Percentiles rank a stretch among this genome's conserved stretches.
phyloP scores from a whole-genome alignment of 2,797 vertebrate species.

The Dicrostonyx torquatus region DNA sequence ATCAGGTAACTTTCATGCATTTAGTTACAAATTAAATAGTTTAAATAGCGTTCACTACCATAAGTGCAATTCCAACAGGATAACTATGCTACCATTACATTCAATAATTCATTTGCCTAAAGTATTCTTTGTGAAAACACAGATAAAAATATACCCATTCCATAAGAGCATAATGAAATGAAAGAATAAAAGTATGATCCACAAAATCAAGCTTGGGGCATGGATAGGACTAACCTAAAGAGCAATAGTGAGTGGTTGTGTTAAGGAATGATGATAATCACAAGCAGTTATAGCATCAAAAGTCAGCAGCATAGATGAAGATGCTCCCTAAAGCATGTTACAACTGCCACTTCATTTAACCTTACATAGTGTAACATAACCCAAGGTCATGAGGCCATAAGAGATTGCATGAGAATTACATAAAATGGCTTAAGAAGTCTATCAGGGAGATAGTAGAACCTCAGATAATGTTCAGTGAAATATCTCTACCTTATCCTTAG shows the following conservation, averaged over 20 bases:
- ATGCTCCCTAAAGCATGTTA: background rate
- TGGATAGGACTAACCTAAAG: background rate
- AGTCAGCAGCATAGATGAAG: background rate
- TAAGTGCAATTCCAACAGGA: background rate
- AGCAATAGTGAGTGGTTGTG: no score
- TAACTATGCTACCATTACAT: background rate
- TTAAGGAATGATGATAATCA: background rate
- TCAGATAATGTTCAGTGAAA: background rate
- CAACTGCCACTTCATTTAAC: background rate
- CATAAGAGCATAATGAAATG: background rate
- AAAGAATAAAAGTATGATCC: no score
- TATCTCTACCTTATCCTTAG: no score
- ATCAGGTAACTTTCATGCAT: background rate
- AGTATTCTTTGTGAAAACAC: background rate
- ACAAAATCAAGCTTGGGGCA: background rate
- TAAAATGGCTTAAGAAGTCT: background rate
- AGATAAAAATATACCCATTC: background rate
- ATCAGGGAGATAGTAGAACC: background rate
- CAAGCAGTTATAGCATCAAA: background rate
- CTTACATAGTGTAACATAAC: no score
- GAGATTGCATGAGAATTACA: background rate
- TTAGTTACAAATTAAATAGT: background rate
- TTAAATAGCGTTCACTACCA: background rate
- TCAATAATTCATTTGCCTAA: background rate
- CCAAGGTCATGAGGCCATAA: background rate